These are phyloP conservation scores for Sphenopsis melanotis DNA, from an alignment of 2,797 vertebrate species.

Conservation along the genomic window DNA sequence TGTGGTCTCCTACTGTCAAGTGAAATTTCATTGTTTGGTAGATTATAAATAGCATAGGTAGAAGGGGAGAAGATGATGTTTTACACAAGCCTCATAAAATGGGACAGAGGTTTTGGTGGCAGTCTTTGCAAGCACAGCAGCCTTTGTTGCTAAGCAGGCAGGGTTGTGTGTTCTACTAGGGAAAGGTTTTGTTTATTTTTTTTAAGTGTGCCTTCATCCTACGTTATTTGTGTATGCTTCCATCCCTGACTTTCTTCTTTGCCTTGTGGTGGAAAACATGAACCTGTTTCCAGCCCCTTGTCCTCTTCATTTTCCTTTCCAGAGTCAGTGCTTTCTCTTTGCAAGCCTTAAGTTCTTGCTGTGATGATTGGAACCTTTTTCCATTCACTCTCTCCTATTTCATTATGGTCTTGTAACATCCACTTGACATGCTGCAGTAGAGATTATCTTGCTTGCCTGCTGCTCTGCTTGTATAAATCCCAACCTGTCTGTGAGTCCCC, in stretches of 20 bases:
- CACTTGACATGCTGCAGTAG: background rate
- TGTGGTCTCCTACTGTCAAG: background rate
- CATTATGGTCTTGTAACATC: background rate
- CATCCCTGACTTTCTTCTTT: background rate
- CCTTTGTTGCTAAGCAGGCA: conserved; percentile 48
- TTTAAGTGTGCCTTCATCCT: background rate
- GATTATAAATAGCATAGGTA: background rate
- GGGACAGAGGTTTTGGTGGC: conserved; percentile 12
- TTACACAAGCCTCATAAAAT: background rate
- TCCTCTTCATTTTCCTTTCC: background rate
- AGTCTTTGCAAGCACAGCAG: conserved; percentile 6
- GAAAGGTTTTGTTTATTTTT: background rate
- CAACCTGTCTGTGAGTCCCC: background rate
- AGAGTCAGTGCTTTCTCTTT: background rate
- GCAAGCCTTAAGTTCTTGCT: background rate
- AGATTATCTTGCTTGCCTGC: conserved; percentile 21
- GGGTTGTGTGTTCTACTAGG: background rate
- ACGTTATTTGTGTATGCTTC: background rate
- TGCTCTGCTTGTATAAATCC: background rate
- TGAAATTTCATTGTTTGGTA: background rate
- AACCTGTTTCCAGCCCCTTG: background rate
- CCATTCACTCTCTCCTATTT: background rate
- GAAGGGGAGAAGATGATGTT: background rate
- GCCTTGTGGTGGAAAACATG: background rate
- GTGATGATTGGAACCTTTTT: background rate